A percentile compares a stretch with the other conserved stretches of the same genome.
phyloP scores from a whole-genome alignment of 2,797 vertebrate genomes.

The Dendrocincla fuliginosa region DNA sequence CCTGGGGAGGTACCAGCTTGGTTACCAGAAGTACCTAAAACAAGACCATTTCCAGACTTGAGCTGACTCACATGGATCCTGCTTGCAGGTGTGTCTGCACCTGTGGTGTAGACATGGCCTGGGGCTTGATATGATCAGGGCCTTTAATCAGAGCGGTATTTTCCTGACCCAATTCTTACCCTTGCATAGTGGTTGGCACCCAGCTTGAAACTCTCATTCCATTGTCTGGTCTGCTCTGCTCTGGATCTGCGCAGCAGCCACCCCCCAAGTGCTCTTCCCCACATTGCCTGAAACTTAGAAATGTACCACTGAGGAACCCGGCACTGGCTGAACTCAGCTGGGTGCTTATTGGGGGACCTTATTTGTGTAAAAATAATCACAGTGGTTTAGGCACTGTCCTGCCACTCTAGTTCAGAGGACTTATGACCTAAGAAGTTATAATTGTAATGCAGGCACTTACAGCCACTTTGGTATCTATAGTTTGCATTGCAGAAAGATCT shows the following conservation, averaged over 20 bases:
- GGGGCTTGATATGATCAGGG: constrained; percentile 22
- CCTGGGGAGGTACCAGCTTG: neutral
- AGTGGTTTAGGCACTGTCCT: neutral
- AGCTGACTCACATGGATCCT: constrained; percentile 28
- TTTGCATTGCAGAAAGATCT: neutral
- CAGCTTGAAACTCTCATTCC: neutral
- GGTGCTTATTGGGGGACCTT: neutral
- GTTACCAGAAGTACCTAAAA: neutral
- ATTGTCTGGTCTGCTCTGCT: neutral
- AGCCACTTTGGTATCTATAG: neutral
- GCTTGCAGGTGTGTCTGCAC: constrained; percentile 59
- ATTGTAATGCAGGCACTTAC: neutral
- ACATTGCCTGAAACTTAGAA: neutral
- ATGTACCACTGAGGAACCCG: neutral
- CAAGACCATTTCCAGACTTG: neutral
- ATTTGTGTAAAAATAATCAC: neutral
- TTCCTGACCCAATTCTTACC: constrained; percentile 60
- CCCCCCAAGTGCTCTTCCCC: neutral
- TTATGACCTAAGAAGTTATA: neutral
- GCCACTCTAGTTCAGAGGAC: neutral
- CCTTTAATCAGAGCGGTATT: constrained; percentile 47
- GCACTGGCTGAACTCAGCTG: neutral
- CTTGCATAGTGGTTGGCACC: neutral
- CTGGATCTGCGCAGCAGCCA: neutral
- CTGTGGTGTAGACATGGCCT: constrained; percentile 61